Percentiles rank a stretch among this genome's conserved stretches.
These are phyloP conservation scores for Athene cunicularia DNA, from an alignment of 2,113 vertebrate genomes.

Conservation along the genomic window DNA sequence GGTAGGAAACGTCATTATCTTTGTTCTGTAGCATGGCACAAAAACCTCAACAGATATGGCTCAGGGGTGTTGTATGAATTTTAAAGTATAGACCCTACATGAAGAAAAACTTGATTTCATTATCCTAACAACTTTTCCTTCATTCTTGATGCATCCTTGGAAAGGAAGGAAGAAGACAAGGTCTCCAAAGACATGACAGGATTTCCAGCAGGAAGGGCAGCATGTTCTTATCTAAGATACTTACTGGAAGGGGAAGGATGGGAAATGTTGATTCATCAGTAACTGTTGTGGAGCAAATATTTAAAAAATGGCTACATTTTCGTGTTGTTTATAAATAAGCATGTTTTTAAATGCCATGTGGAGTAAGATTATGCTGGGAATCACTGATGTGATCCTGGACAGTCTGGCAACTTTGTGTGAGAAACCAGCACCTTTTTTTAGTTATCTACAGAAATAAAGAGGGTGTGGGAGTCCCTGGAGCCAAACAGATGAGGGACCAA, in stretches of 20 bases:
- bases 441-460: neutral
- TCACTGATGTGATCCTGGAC: neutral
- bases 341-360: neutral
- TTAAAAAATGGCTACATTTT: neutral
- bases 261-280: slow-evolving; percentile 42
- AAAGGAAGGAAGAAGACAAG: neutral
- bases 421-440: neutral
- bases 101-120: neutral
- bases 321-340: neutral
- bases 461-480: neutral
- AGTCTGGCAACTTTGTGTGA: neutral
- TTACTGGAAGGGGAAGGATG: slow-evolving; percentile 41
- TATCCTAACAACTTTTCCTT: neutral
- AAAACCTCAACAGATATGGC: neutral
- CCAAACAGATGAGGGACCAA: neutral
- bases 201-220: slow-evolving; percentile 58
- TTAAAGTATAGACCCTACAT: neutral
- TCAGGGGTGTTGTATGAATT: neutral
- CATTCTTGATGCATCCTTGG: neutral
- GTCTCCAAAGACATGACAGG: neutral
- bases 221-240: slow-evolving; percentile 15
- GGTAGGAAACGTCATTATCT: neutral
- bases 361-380: neutral
- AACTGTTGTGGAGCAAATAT: neutral
- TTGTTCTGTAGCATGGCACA: neutral